Percentiles rank a stretch among this genome's conserved stretches.
Conservation (phyloP, 2,797 vertebrate genomes). For the Lacerta bilineata region DNA sequence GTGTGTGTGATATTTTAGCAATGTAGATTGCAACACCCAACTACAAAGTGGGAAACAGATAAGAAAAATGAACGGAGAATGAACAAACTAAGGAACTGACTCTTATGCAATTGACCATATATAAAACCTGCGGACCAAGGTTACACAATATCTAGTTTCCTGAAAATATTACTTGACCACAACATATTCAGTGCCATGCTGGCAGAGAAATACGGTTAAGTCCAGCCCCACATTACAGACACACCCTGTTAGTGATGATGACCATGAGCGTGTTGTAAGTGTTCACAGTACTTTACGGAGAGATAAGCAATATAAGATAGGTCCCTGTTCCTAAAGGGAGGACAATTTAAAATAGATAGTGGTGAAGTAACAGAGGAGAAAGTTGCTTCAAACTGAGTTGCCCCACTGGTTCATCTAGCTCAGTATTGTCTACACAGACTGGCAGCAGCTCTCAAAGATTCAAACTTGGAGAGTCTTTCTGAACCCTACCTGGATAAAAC, state of each 20-base stretch:
- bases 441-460: not conserved
- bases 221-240: not conserved
- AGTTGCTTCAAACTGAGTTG: not conserved
- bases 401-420: not conserved
- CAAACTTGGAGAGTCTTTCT: not conserved
- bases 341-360: not conserved
- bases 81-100: slow-evolving; percentile 1
- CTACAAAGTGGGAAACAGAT: not conserved
- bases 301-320: not conserved
- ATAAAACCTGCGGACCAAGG: not conserved
- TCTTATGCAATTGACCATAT: not conserved
- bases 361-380: not conserved
- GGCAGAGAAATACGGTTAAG: not conserved
- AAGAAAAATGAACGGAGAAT: not conserved
- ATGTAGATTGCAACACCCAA: not conserved
- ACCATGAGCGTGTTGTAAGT: not conserved
- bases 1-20: slow-evolving; percentile 2
- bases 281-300: not conserved
- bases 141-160: slow-evolving; percentile 3
- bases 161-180: not conserved
- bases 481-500: not conserved
- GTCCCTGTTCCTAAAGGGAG: not conserved
- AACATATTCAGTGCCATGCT: not conserved
- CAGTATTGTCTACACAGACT: not conserved
- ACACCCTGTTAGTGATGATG: not conserved